Evolutionary conservation across 2,113 vertebrate species (phyloP), one percentile per base, ranked within the genome.

Genomic region (Antennarius striatus): DNA sequence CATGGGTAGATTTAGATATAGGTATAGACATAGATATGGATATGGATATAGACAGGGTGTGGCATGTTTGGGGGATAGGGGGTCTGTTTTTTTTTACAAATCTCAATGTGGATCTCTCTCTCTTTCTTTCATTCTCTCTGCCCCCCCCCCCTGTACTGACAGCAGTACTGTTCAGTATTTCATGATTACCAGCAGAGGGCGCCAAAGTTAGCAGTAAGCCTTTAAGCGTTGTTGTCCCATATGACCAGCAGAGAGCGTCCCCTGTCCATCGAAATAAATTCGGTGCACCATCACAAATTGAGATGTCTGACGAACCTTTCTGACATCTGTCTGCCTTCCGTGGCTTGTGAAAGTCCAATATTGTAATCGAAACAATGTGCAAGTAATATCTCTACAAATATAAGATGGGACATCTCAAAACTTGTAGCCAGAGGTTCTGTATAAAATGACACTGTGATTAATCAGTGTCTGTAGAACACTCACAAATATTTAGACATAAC

Each of bases 191-290:
- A 75, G 53, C 73, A 78, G 65, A 70, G 63, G 36, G 67, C 4
- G 49, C 10, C 57, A 81, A 43, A 75, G 57, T 46, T 22, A 0
- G 0, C 3, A 12, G 11, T 0, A 17, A 51, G 2, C n/a, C 43
- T 56, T 68, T 14, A 5, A n/a, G 0, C n/a, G 12, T 0, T n/a
- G 17, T 47, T 69, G 16, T 43, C 42, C 10, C 5, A 49, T 11
- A 53, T 73, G 11, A 69, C 79, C 87, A 73, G 11, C 6, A 72
- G 87, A 86, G 68, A 73, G 73, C 1, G 81, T 73, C 16, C 5
- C 50, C 0, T 52, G 9, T 10, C 58, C 32, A 64, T 49, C 1
- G n/a, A 1, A 22, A 11, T 2, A 62, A 39, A 45, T 43, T 0
- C n/a, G 29, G 56, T 22, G 14, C 29, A 7, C 63, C 55, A 43